These are phyloP conservation scores for Larimichthys crocea DNA, from an alignment of 2,113 vertebrate species.

Conservation along the genomic window DNA sequence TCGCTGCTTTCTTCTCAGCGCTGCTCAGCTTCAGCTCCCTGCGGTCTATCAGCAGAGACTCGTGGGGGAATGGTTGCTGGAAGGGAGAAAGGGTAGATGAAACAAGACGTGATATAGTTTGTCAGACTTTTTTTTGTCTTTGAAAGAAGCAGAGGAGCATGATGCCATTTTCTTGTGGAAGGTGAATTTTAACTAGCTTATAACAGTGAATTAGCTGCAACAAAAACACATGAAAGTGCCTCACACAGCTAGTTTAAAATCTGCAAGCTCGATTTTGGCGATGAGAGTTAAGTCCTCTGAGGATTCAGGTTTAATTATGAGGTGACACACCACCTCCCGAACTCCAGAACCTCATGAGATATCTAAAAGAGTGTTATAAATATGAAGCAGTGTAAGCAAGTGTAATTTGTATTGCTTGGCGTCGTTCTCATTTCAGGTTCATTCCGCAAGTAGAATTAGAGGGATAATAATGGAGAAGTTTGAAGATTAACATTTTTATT, in stretches of 20 bases:
- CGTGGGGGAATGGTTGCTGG: slow-evolving; percentile 96
- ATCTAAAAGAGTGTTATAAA: not conserved
- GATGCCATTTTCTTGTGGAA: not conserved
- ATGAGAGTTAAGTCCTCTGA: not conserved
- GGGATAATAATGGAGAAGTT: not conserved
- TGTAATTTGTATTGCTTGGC: not conserved
- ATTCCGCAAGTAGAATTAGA: not conserved
- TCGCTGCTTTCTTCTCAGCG: slow-evolving; percentile 95
- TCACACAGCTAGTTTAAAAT: not conserved
- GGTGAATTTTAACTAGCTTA: not conserved
- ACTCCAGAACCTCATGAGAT: not conserved
- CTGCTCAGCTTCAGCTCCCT: slow-evolving; percentile 93
- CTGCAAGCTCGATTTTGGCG: not conserved
- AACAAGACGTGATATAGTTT: not conserved
- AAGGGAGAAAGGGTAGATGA: not conserved
- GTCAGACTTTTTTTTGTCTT: not conserved
- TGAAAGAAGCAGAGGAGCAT: not conserved
- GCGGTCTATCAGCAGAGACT: slow-evolving; percentile 94
- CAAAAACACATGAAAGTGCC: not conserved
- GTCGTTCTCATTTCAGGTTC: not conserved
- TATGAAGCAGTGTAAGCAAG: not conserved
- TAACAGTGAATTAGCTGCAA: not conserved
- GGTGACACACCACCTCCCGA: not conserved
- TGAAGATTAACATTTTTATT: not conserved
- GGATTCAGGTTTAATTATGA: slow-evolving; percentile 19